phyloP scores from a whole-genome alignment of 2,888 invertebrate species.

The Malthinus seriepunctatus region DNA sequence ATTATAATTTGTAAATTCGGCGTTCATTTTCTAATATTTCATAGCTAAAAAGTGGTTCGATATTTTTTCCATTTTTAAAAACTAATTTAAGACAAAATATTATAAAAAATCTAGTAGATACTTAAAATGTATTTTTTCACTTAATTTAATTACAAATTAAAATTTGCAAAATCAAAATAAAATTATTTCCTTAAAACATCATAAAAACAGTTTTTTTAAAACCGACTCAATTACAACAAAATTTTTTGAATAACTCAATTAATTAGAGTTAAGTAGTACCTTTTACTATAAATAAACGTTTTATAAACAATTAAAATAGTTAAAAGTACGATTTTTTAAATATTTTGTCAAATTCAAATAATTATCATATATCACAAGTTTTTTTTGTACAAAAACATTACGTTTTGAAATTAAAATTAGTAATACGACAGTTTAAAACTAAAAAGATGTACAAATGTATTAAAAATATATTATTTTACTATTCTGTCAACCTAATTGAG shows the following conservation, averaged over 20 bases:
- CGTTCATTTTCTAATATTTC: slow-evolving; percentile 11
- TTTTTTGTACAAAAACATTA: slow-evolving; percentile 27
- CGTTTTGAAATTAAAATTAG: slow-evolving; percentile 26
- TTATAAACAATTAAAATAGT: not conserved
- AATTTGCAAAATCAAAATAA: not conserved
- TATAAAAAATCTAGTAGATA: slow-evolving; percentile 6
- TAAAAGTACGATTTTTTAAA: slow-evolving; percentile 7
- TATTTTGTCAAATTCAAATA: slow-evolving; percentile 23
- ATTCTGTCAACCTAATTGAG: slow-evolving; percentile 25
- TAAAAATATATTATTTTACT: slow-evolving; percentile 31
- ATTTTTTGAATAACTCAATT: not conserved
- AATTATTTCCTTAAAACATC: not conserved
- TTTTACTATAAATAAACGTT: not conserved
- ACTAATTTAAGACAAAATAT: slow-evolving; percentile 10
- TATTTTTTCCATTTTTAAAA: slow-evolving; percentile 5
- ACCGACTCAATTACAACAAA: not conserved
- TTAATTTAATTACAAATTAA: too few relatives aligned
- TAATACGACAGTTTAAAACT: slow-evolving; percentile 20
- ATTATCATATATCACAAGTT: slow-evolving; percentile 30
- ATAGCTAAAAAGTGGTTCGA: slow-evolving; percentile 15
- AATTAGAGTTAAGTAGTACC: not conserved
- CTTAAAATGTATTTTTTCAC: too few relatives aligned
- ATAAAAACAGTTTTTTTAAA: not conserved
- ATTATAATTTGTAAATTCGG: slow-evolving; percentile 24
- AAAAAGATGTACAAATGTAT: slow-evolving; percentile 30